Evolutionary conservation across 1,140 invertebrate species (phyloP).

Genomic region (Alviniconcha marisindica): DNA sequence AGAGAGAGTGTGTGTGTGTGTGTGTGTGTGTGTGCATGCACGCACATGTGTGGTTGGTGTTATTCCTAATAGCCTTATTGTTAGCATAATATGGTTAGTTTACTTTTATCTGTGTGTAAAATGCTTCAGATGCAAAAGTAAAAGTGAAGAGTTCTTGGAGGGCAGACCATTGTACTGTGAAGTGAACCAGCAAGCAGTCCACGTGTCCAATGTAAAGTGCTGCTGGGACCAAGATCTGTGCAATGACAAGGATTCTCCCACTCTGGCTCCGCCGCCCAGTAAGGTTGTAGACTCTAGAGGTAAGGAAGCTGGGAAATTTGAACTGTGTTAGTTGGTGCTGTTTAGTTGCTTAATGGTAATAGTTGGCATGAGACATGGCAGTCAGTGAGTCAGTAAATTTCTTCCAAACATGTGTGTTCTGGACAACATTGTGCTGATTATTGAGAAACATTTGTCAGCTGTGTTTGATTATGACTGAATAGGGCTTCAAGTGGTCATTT

Average conservation of each 20-base stretch:
- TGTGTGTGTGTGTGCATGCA: too few species aligned
- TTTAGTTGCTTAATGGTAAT: too few species aligned
- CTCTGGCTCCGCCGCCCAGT: slow-evolving; percentile 21
- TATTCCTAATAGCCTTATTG: not conserved
- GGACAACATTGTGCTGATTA: too few species aligned
- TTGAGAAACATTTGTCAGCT: too few species aligned
- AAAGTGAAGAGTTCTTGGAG: slow-evolving; percentile 8
- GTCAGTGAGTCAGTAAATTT: too few species aligned
- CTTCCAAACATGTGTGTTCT: too few species aligned
- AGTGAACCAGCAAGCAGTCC: slow-evolving; percentile 16
- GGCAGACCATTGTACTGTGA: slow-evolving; percentile 32
- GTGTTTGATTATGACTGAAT: too few species aligned
- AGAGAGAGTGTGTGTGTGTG: not conserved
- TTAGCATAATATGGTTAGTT: not conserved
- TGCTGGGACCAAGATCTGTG: slow-evolving; percentile 33
- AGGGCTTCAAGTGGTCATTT: too few species aligned
- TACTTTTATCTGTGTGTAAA: not conserved
- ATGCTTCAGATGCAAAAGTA: slow-evolving; percentile 32
- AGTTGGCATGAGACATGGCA: too few species aligned
- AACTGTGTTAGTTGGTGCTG: too few species aligned
- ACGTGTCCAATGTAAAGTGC: slow-evolving; percentile 35
- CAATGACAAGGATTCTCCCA: slow-evolving; percentile 26
- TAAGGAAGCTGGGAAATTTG: too few species aligned
- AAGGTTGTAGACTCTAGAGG: slow-evolving; percentile 1
- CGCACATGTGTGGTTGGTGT: too few species aligned